Conservation (phyloP, 53 echinoderm and acorn worm species). For the Echinarachnius parma region DNA sequence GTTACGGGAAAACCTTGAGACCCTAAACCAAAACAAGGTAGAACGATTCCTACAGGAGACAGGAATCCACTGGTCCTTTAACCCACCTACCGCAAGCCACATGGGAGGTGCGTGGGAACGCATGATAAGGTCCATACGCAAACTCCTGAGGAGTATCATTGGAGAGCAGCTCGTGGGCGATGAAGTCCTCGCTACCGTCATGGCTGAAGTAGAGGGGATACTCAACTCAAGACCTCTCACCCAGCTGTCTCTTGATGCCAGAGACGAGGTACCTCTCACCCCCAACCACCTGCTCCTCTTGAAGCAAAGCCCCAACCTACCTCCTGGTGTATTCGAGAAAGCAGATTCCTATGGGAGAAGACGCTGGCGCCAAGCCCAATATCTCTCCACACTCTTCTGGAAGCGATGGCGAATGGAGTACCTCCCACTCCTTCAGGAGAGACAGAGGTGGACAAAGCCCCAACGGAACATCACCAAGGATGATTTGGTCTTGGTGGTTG, state of each 20-base stretch:
- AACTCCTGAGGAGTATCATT: slow-evolving; percentile 53
- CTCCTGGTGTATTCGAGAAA: slow-evolving; percentile 45
- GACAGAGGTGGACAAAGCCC: slow-evolving; percentile 53
- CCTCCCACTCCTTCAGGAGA: slow-evolving; percentile 52
- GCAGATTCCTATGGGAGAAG: slow-evolving; percentile 28
- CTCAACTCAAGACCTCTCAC: slow-evolving; percentile 64
- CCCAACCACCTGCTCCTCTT: slow-evolving; percentile 64
- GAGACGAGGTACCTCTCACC: slow-evolving; percentile 54
- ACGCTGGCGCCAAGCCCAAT: slow-evolving; percentile 64
- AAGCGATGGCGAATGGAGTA: slow-evolving; percentile 56
- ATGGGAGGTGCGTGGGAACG: slow-evolving; percentile 74
- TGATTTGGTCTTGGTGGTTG: slow-evolving; percentile 55
- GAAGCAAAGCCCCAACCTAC: slow-evolving; percentile 3
- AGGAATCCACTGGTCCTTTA: slow-evolving; percentile 60
- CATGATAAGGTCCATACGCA: slow-evolving; percentile 53
- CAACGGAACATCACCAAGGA: slow-evolving; percentile 40
- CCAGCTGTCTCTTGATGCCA: slow-evolving; percentile 43
- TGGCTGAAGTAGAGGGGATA: too few species aligned
- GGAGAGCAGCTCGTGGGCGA: too few species aligned
- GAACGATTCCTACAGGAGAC: slow-evolving; percentile 37
- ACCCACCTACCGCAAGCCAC: slow-evolving; percentile 65
- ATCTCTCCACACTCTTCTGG: slow-evolving; percentile 58
- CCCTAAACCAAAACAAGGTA: slow-evolving; percentile 42
- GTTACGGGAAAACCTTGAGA: slow-evolving; percentile 30
- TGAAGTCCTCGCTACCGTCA: too few species aligned